A percentile compares a stretch with the other conserved stretches of the same genome.
Evolutionary conservation across 1,140 invertebrate species (phyloP).

Genomic region (Prorops nasuta): DNA sequence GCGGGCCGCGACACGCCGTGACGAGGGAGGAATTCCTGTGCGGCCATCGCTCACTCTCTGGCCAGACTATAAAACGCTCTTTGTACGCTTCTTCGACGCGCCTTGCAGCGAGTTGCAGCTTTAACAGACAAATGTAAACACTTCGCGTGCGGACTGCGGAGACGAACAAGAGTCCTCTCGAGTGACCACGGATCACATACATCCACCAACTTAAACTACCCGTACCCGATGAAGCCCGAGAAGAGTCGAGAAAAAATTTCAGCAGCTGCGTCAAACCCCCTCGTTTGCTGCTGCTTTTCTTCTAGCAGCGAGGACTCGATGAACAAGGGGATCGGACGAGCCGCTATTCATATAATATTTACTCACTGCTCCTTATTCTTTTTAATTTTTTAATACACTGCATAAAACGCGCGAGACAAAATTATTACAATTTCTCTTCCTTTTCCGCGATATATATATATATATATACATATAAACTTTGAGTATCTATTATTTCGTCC

Average conservation of each 20-base stretch:
- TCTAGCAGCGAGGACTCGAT: no score
- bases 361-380: no score
- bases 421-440: no score
- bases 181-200: constrained; percentile 20
- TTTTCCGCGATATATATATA: no score
- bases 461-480: no score
- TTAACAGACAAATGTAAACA: constrained; percentile 55
- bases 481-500: no score
- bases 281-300: no score
- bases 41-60: constrained; percentile 17
- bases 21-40: constrained; percentile 44
- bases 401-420: no score
- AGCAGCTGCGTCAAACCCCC: no score
- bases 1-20: constrained; percentile 42
- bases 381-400: no score
- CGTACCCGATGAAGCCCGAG: not conserved
- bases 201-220: not conserved
- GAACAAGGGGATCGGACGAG: no score
- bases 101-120: constrained; percentile 18
- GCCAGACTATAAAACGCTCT: constrained; percentile 54
- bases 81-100: constrained; percentile 35
- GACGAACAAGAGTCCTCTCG: constrained; percentile 33
- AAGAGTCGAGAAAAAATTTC: not conserved
- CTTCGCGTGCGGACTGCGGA: constrained; percentile 28
- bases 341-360: no score